Evolutionary conservation across 2,113 vertebrate genomes (phyloP), one percentile per base, ranked within the genome.

Genomic region (Ammodytes marinus): DNA sequence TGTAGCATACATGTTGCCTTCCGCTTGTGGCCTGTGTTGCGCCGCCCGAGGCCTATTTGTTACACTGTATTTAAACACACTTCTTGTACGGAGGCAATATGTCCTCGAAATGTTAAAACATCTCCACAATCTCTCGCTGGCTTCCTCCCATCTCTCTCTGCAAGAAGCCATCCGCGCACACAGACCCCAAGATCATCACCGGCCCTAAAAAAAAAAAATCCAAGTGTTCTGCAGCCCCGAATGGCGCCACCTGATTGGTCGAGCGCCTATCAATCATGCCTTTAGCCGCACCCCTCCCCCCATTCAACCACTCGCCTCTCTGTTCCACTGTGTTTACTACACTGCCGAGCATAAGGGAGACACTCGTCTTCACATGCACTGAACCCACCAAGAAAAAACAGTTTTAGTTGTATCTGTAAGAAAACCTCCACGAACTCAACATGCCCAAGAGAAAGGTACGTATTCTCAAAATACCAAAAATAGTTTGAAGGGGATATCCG

Each of bases 361-460:
- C 91, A 93, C 93, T 94, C 93, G 93, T 94, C 91, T 95, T 95
- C 93, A 95, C 91, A 94, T 95, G 93, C 92, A 91, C 93, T 90
- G 88, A 95, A 86, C 83, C 89, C 86, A 89, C 86, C 79, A 58
- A 86, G 83, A 88, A 94, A 89, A 94, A 91, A 93, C 81, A 88
- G 85, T 93, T 94, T 91, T 93, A 91, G 89, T 92, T 91, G 80
- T 85, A 67, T 92, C 93, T 91, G 87, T 86, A 83, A 89, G 81
- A 93, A 86, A 89, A 90, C 79, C 88, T 93, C 87, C 92, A 90
- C 82, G 91, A 94, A 80, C 77, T 89, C 93, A 94, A 88, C 93
- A 96, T 96, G 95, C 95, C 95, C 91, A 96, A 95, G 91, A 96
- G 95, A 95, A 96, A 96, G 95, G 95, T 96, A 94, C 77, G 95